phyloP scores from a whole-genome alignment of 2,113 vertebrate species.

The Chlorodrepanis virens region DNA sequence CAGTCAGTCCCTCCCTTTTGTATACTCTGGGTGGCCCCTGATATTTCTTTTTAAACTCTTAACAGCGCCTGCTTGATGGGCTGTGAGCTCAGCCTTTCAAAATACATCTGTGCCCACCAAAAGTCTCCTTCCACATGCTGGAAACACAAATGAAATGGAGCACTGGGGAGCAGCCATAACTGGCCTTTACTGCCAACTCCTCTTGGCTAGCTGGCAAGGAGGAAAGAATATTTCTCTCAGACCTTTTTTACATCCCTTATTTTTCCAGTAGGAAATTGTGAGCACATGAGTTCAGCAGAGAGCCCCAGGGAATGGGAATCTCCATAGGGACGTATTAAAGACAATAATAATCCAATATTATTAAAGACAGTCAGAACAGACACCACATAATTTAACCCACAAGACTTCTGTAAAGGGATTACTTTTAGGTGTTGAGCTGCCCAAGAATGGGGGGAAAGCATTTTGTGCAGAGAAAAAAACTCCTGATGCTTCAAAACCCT shows the following conservation, averaged over 20 bases:
- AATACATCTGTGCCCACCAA: neutral
- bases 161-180: neutral
- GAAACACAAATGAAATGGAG: neutral
- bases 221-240: neutral
- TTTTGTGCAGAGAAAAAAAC: neutral
- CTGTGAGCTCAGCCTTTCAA: neutral
- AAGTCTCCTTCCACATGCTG: neutral
- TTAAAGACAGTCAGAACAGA: neutral
- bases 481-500: neutral
- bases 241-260: neutral
- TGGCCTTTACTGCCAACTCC: neutral
- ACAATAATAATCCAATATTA: neutral
- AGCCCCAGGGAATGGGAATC: neutral
- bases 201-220: neutral
- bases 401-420: neutral
- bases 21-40: neutral
- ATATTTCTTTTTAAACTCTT: neutral
- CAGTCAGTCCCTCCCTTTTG: neutral
- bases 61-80: neutral
- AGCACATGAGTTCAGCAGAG: neutral
- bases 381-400: neutral
- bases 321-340: neutral
- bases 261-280: constrained; percentile 30
- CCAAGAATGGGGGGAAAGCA: neutral
- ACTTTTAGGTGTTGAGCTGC: neutral